Percentiles rank a stretch among this genome's conserved stretches.
phyloP scores from a whole-genome alignment of 2,888 invertebrate genomes.

The Parnassius orleans region DNA sequence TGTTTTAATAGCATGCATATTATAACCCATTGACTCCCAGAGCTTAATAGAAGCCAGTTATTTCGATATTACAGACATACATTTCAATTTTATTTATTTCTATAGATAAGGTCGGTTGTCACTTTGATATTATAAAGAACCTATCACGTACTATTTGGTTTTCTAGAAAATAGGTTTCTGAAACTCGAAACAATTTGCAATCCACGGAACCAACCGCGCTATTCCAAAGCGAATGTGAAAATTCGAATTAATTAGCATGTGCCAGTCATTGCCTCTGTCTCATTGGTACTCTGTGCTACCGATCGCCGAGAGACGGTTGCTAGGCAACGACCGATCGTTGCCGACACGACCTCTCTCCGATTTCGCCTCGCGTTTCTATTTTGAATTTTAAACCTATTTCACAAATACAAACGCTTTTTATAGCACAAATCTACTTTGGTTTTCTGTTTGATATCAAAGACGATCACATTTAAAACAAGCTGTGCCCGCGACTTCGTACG shows the following conservation, averaged over 20 bases:
- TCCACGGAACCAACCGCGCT: not conserved
- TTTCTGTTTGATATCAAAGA: conserved; percentile 3
- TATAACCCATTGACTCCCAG: too few relatives aligned
- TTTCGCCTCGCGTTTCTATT: conserved; percentile 39
- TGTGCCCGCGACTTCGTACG: too few relatives aligned
- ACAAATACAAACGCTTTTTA: conserved; percentile 22
- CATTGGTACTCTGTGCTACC: conserved; percentile 30
- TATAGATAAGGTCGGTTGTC: too few relatives aligned
- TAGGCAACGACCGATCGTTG: conserved; percentile 56
- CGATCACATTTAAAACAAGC: too few relatives aligned
- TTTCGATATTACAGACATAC: too few relatives aligned
- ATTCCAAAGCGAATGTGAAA: conserved; percentile 23
- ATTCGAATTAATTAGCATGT: conserved; percentile 35
- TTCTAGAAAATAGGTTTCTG: too few relatives aligned
- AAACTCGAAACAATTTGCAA: not conserved
- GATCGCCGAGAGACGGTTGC: conserved; percentile 52
- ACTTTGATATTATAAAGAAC: too few relatives aligned
- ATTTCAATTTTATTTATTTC: too few relatives aligned
- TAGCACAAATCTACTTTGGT: conserved; percentile 9
- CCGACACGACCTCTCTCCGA: conserved; percentile 44
- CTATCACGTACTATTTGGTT: too few relatives aligned
- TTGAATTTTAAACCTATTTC: conserved; percentile 38
- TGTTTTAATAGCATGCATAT: too few relatives aligned
- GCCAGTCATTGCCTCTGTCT: conserved; percentile 33
- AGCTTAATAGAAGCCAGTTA: too few relatives aligned